phyloP scores from a whole-genome alignment of 1,140 invertebrate species.

The Proales similis region DNA sequence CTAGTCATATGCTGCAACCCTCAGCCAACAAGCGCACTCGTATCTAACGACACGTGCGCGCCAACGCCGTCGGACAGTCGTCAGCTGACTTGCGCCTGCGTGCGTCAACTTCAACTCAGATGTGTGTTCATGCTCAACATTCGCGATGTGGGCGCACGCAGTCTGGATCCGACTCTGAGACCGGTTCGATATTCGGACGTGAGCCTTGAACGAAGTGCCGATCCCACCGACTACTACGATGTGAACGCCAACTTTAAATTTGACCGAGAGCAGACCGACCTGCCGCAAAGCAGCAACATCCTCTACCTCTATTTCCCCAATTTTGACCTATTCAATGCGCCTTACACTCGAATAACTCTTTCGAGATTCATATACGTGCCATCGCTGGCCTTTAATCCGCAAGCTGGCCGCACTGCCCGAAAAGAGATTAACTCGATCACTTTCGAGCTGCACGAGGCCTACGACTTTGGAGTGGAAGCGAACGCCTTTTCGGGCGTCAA shows the following conservation, averaged over 20 bases:
- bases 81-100: slow-evolving; percentile 11
- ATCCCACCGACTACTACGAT: slow-evolving; percentile 9
- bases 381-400: slow-evolving; percentile 11
- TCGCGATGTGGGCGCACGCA: slow-evolving; percentile 11
- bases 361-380: background rate
- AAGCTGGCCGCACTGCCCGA: background rate
- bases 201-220: background rate
- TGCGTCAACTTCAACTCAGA: slow-evolving; percentile 10
- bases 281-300: background rate
- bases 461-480: slow-evolving; percentile 21
- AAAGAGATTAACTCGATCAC: slow-evolving; percentile 11
- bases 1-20: too few species aligned
- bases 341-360: background rate
- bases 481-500: slow-evolving; percentile 21
- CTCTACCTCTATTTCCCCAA: slow-evolving; percentile 31
- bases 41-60: slow-evolving; percentile 28
- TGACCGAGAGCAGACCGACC: slow-evolving; percentile 6
- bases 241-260: slow-evolving; percentile 25
- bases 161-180: background rate
- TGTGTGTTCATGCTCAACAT: too few species aligned
- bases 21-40: background rate
- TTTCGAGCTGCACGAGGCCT: slow-evolving; percentile 5
- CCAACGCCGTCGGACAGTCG: slow-evolving; percentile 10
- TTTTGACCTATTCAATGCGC: slow-evolving; percentile 19
- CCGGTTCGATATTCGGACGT: slow-evolving; percentile 24